Base-by-base conservation (phyloP, 2,113 vertebrate species). In the Verasper variegatus region DNA sequence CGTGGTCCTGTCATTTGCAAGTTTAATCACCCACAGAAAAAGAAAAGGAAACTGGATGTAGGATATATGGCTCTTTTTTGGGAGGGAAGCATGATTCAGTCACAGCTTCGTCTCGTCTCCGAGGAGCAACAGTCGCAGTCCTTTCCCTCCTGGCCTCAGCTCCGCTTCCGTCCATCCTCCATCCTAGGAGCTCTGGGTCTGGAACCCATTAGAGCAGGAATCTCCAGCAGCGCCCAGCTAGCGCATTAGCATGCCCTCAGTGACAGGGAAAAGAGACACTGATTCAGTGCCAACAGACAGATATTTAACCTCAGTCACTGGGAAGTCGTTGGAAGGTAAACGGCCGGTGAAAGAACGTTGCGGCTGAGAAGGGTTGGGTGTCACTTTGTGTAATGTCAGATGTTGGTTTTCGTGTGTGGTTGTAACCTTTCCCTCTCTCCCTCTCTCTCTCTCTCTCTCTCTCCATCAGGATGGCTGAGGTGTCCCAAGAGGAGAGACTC, bases 401-500 rank as follows among this genome's bases (percentile, higher is more conserved):
- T 51, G 70, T 4, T 9, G 8, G 17, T 35, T 70, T 49, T 10
- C 40, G 8, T 67, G 58, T 57, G 70, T 57, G 70, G 20, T 21
- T 67, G 7, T 75, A 54, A 74, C 60, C 23, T 72, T 40, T 74
- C 23, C 70, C 54, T 40, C 23, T 31, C 51, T 66, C 60, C 80
- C 35, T 3, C 26, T 45, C 52, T 66, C 40, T 58, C 72, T 68
- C 23, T 72, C 47, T 71, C 23, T 4, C 26, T 49, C 52, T 73
- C 40, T 60, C 74, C 55, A 31, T 55, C 76, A 95, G 94, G 90
- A 95, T 95, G 94, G 94, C 91, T 84, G 94, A 94, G 88, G 91
- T 94, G 89, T 92, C 94, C 85, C 94, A 94, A 90, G 84, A 95
- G 89, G 94, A 95, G 82, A 90, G 80, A 93, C 91, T 95, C 81